A percentile compares a stretch with the other conserved stretches of the same genome.
Conservation (phyloP, 2,113 vertebrate species). For the Geococcyx californianus region DNA sequence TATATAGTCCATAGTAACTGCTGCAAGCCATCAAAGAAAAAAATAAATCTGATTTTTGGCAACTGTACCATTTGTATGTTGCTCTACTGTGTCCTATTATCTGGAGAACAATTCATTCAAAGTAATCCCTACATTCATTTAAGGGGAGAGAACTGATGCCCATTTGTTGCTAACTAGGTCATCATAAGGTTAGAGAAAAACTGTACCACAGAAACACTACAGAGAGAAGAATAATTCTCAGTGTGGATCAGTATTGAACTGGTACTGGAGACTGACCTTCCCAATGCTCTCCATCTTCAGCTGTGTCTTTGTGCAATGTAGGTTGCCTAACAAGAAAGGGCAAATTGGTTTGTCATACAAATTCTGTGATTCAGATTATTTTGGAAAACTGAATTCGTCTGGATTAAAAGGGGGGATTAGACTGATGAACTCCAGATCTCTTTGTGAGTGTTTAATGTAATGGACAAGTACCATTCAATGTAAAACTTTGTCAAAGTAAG, state of each 20-base stretch:
- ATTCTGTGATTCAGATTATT: background rate
- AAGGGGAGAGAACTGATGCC: background rate
- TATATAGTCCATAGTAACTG: background rate
- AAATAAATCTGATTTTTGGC: accelerated
- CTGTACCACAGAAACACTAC: background rate
- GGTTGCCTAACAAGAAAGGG: background rate
- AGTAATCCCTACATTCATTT: background rate
- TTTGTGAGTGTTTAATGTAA: background rate
- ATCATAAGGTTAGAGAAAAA: background rate
- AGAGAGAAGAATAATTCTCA: background rate
- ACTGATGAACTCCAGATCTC: background rate
- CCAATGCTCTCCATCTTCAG: background rate
- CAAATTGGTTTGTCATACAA: background rate
- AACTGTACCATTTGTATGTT: background rate
- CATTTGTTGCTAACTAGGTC: background rate
- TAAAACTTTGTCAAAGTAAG: background rate
- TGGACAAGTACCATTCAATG: background rate
- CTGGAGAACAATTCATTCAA: background rate
- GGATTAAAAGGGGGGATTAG: background rate
- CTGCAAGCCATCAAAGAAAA: background rate
- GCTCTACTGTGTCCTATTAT: background rate
- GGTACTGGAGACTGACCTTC: background rate
- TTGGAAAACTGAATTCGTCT: background rate
- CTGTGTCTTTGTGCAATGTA: background rate
- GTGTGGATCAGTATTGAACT: background rate